Evolutionary conservation across 2,888 invertebrate species (phyloP), one percentile per base, ranked within the genome.

Genomic region (Eremobia ochroleuca): DNA sequence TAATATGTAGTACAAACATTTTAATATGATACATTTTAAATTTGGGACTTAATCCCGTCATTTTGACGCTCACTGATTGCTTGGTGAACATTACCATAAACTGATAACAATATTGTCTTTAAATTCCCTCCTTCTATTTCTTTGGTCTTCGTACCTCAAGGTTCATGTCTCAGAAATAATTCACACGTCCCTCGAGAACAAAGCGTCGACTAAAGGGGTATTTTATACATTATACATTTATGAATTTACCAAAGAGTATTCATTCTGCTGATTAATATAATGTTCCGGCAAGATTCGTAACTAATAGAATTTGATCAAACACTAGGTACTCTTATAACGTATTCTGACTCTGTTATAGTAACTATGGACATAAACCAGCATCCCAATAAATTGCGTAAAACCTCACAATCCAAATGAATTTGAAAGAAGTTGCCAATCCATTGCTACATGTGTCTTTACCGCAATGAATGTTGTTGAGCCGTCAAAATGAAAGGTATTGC

Each of bases 81-180:
- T 43, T 9, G 40, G 40, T 43, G 40, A 43, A 43, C 40, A 43
- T 43, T 43, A 13, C 40, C 13, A 0, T 13, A 43, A 43, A 13
- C n/a, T n/a, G n/a, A n/a, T n/a, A n/a, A n/a, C n/a, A n/a, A 15
- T 28, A 15, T 21, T 31, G 2, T n/a, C 15, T 58, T 46, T 49
- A 25, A 46, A 65, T 65, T 49, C 1, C 15, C 40, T 28, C 25
- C 13, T 52, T 21, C 43, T 65, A 82, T 77, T 75, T 40, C 37
- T 43, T 28, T 58, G 15, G 55, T 58, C 28, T 89, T 91, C 85
- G 13, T 67, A 89, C 73, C 65, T 91, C 86, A n/a, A 46, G 15
- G 88, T 81, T 77, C 78, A 82, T 85, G 85, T 90, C 91, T 92
- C 79, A 92, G 90, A 86, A 93, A 93, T 93, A 90, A 93, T 93